Percentiles rank a stretch among this genome's conserved stretches.
phyloP scores from a whole-genome alignment of 2,113 vertebrate species.

The Pituophis catenifer region DNA sequence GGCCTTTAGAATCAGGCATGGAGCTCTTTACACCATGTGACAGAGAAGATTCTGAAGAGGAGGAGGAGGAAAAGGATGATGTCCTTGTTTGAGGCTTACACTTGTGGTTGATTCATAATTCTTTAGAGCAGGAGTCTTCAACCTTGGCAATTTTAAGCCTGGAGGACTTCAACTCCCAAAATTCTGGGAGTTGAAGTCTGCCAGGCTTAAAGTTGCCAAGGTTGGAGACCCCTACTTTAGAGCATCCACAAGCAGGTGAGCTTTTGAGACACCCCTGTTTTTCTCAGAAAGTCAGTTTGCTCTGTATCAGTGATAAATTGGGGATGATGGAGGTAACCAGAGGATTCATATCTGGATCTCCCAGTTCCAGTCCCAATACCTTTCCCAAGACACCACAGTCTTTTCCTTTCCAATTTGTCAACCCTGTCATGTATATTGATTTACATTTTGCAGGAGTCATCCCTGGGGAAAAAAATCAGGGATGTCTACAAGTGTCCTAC shows the following conservation, averaged over 20 bases:
- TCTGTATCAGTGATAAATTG: not conserved
- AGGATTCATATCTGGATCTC: not conserved
- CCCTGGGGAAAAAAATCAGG: no score
- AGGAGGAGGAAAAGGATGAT: not conserved
- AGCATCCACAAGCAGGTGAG: no score
- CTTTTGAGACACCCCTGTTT: not conserved
- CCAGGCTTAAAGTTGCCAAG: no score
- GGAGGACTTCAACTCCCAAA: no score
- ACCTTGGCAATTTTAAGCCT: no score
- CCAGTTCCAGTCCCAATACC: not conserved
- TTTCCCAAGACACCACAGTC: not conserved
- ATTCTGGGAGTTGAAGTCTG: no score
- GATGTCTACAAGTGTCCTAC: not conserved
- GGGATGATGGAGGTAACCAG: not conserved
- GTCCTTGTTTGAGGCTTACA: not conserved
- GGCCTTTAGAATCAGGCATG: slow-evolving; percentile 3
- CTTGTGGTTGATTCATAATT: not conserved
- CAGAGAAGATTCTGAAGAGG: not conserved
- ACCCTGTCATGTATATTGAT: not conserved
- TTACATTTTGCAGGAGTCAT: not conserved
- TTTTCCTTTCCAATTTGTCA: not conserved
- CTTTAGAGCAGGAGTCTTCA: not conserved
- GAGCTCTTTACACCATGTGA: slow-evolving; percentile 17
- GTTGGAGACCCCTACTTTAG: not conserved
- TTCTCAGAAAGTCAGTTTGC: not conserved